These are phyloP conservation scores for Thaumatotibia leucotreta DNA, from an alignment of 1,140 invertebrate species.

Conservation along the genomic window DNA sequence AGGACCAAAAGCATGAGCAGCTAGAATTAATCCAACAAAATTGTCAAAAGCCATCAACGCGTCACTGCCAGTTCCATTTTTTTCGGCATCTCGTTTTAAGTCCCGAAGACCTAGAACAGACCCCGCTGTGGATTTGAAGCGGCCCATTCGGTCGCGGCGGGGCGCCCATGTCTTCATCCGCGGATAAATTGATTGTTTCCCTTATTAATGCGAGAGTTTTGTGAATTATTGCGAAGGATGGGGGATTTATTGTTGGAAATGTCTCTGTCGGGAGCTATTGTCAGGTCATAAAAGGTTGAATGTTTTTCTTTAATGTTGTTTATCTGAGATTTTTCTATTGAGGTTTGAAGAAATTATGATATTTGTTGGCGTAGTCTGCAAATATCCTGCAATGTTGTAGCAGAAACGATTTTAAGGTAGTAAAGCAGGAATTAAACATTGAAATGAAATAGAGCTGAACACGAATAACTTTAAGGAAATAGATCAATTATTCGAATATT, in stretches of 20 bases:
- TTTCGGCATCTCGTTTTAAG: background rate
- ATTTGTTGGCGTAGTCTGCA: no score
- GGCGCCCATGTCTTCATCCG: constrained; percentile 60
- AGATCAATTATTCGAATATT: no score
- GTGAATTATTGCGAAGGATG: constrained; percentile 14
- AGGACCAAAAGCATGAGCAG: no score
- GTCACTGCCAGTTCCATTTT: background rate
- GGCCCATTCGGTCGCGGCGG: constrained; percentile 36
- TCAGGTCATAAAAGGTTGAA: background rate
- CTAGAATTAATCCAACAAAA: background rate
- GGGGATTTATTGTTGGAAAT: background rate
- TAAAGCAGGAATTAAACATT: no score
- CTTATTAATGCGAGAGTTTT: constrained; percentile 18
- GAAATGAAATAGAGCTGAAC: no score
- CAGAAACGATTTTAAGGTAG: no score
- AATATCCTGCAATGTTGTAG: no score
- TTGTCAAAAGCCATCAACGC: background rate
- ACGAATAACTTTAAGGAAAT: no score
- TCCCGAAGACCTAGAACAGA: background rate
- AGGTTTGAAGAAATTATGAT: no score
- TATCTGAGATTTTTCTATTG: no score
- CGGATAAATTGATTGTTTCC: constrained; percentile 30
- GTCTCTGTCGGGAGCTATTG: background rate
- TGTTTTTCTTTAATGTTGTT: background rate
- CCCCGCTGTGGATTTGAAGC: constrained; percentile 46